These are phyloP conservation scores for Thumatha senex DNA, from an alignment of 2,888 invertebrate species.

Conservation along the genomic window DNA sequence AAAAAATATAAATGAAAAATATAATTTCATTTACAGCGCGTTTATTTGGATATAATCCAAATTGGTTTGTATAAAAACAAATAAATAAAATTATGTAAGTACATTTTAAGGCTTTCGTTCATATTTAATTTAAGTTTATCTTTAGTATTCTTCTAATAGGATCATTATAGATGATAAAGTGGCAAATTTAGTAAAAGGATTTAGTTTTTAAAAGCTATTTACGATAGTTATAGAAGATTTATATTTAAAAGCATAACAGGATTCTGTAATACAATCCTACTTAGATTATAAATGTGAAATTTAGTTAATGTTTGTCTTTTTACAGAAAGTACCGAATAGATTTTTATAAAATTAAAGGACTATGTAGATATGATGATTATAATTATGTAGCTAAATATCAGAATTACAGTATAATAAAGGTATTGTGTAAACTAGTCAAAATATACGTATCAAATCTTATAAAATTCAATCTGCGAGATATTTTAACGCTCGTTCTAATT, in stretches of 20 bases:
- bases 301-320: too few species aligned
- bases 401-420: too few species aligned
- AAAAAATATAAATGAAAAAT: neutral
- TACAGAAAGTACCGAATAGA: too few species aligned
- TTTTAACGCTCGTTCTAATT: too few species aligned
- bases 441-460: too few species aligned
- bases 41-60: constrained; percentile 17
- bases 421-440: too few species aligned
- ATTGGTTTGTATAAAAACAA: constrained; percentile 11
- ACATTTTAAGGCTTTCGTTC: constrained; percentile 5
- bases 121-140: neutral
- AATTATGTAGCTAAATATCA: too few species aligned
- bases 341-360: neutral
- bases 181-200: neutral
- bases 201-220: neutral
- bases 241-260: neutral
- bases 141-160: constrained; percentile 2
- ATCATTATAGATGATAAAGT: constrained; percentile 1
- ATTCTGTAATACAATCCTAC: too few species aligned
- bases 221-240: neutral
- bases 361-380: too few species aligned
- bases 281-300: neutral
- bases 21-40: constrained; percentile 11
- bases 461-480: too few species aligned
- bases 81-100: constrained; percentile 10